Conservation (phyloP, 2,888 invertebrate species). For the Craniophora ligustri region DNA sequence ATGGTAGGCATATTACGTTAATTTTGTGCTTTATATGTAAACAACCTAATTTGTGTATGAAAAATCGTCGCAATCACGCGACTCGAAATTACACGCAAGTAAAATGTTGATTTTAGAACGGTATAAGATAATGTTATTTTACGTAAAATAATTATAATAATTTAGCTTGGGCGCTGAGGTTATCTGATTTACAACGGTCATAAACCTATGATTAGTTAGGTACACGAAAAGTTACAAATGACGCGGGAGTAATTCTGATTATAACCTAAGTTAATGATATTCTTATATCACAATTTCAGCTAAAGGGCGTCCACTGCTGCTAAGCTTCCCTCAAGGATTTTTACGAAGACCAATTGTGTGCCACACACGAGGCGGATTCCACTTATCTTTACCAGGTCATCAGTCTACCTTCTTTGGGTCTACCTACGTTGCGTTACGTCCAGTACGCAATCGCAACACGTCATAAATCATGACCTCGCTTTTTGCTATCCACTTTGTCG, state of each 20-base stretch:
- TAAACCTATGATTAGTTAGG: no score
- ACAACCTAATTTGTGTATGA: conserved; percentile 38
- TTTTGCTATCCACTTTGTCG: conserved; percentile 12
- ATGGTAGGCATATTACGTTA: conserved; percentile 18
- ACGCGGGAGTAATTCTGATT: not conserved
- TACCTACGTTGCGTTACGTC: no score
- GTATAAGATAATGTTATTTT: not conserved
- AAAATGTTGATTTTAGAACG: conserved; percentile 1
- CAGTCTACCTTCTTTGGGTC: no score
- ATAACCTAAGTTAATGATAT: not conserved
- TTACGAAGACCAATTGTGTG: no score
- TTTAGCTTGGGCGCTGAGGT: no score
- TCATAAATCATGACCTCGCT: conserved; percentile 24
- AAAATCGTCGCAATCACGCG: conserved; percentile 36
- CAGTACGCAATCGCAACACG: not conserved
- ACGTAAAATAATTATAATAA: not conserved
- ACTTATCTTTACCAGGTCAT: no score
- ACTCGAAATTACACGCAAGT: conserved; percentile 9
- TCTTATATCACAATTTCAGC: no score
- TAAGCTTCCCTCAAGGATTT: no score
- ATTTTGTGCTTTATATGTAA: conserved; percentile 35
- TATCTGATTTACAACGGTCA: no score
- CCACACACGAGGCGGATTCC: no score
- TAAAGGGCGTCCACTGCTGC: no score
- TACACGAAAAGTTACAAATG: no score